Conservation (phyloP, 2,113 vertebrate species). For the Patagioenas fasciata region DNA sequence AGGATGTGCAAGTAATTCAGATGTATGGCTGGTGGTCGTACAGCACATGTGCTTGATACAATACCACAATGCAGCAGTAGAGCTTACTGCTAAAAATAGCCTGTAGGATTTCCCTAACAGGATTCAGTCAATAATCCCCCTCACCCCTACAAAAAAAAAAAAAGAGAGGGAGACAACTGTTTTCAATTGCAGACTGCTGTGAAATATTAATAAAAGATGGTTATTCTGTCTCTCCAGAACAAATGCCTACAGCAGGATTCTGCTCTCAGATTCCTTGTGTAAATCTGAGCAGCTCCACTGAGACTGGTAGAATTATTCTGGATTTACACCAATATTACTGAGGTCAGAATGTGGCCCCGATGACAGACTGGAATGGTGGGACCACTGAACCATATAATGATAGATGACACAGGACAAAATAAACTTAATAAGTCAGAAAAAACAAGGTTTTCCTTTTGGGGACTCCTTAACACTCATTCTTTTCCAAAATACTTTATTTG, state of each 20-base stretch:
- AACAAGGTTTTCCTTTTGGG: neutral
- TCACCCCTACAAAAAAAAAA: neutral
- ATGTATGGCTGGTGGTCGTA: conserved; percentile 53
- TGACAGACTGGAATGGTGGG: conserved; percentile 25
- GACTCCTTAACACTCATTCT: neutral
- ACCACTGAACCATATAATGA: neutral
- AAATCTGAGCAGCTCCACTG: conserved; percentile 57
- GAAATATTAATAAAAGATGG: conserved; percentile 70
- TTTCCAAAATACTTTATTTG: neutral
- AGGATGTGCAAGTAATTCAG: conserved; percentile 64
- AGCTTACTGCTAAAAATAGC: conserved; percentile 67
- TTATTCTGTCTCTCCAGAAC: conserved; percentile 55
- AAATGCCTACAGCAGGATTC: conserved; percentile 53
- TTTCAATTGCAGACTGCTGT: conserved; percentile 71
- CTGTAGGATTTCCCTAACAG: conserved; percentile 66
- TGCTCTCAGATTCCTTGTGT: conserved; percentile 54
- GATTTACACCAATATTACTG: conserved; percentile 46
- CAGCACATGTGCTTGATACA: conserved; percentile 50
- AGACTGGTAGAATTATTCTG: conserved; percentile 51
- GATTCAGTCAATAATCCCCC: conserved; percentile 53
- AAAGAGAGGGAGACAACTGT: conserved; percentile 50
- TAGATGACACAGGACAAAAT: neutral
- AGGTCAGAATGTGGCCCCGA: conserved; percentile 38
- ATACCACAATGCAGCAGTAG: conserved; percentile 44
- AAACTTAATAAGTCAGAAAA: conserved; percentile 1